Conservation (phyloP, 2,888 invertebrate genomes). For the Acrocera orbiculus region DNA sequence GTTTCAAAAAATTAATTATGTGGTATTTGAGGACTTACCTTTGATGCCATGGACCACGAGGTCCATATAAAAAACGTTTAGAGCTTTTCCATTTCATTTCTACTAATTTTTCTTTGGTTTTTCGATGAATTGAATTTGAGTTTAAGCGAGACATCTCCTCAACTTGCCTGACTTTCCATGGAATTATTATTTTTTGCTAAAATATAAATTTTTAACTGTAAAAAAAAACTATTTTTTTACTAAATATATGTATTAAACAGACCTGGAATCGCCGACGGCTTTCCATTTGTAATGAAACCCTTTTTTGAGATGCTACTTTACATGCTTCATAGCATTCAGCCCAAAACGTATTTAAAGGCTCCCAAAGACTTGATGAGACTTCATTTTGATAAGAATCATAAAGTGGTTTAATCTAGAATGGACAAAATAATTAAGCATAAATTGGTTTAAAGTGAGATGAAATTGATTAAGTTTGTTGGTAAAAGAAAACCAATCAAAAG, state of each 20-base stretch:
- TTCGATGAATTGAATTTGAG: conserved; percentile 31
- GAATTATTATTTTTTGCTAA: conserved; percentile 35
- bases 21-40: too few species aligned
- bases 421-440: conserved; percentile 8
- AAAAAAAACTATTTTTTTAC: conserved; percentile 6
- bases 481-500: too few species aligned
- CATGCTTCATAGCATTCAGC: conserved; percentile 42
- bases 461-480: too few species aligned
- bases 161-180: conserved; percentile 33
- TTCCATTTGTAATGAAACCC: conserved; percentile 36
- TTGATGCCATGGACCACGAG: conserved; percentile 34
- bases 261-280: conserved; percentile 39
- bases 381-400: conserved; percentile 36
- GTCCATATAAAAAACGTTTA: conserved; percentile 37
- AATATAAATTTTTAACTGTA: conserved; percentile 3
- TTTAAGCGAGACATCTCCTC: conserved; percentile 36
- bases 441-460: too few species aligned
- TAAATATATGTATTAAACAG: conserved; percentile 1
- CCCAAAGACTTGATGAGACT: conserved; percentile 34
- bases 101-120: conserved; percentile 33
- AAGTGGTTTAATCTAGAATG: conserved; percentile 35
- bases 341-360: conserved; percentile 40
- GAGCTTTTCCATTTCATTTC: conserved; percentile 38
- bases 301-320: conserved; percentile 37
- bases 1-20: too few species aligned